These are phyloP conservation scores for Agrotis segetum DNA, from an alignment of 2,888 invertebrate species.

Conservation along the genomic window DNA sequence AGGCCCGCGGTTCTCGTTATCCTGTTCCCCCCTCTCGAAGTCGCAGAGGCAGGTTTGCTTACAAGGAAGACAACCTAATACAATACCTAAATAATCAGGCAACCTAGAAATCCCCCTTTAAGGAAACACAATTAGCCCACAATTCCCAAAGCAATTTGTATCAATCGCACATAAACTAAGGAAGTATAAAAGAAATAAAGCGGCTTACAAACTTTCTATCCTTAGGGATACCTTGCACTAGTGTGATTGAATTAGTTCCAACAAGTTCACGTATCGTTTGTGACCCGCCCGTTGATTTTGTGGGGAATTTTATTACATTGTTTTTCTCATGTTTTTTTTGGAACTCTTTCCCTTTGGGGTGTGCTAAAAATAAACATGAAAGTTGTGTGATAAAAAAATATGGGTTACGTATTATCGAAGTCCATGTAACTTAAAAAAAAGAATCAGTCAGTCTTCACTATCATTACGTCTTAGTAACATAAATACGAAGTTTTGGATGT, in stretches of 20 bases:
- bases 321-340: conserved; percentile 51
- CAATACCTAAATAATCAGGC: neutral
- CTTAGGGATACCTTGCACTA: conserved; percentile 69
- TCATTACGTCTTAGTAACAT: no score
- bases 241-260: conserved; percentile 77
- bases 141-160: conserved; percentile 74
- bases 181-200: conserved; percentile 68
- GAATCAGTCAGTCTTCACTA: no score
- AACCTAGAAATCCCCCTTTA: conserved; percentile 15
- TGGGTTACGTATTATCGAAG: no score
- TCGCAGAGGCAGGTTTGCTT: neutral
- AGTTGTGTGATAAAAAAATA: neutral
- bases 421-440: no score
- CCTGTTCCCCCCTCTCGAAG: no score
- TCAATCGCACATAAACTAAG: conserved; percentile 69
- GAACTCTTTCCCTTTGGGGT: conserved; percentile 40
- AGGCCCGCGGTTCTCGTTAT: no score
- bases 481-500: no score
- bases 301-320: conserved; percentile 57
- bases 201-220: conserved; percentile 73
- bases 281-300: conserved; percentile 58
- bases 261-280: conserved; percentile 58
- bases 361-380: conserved; percentile 1
- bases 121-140: conserved; percentile 56
- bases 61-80: neutral